Base-by-base conservation (phyloP, 2,113 vertebrate species). In the Camelus bactrianus region DNA sequence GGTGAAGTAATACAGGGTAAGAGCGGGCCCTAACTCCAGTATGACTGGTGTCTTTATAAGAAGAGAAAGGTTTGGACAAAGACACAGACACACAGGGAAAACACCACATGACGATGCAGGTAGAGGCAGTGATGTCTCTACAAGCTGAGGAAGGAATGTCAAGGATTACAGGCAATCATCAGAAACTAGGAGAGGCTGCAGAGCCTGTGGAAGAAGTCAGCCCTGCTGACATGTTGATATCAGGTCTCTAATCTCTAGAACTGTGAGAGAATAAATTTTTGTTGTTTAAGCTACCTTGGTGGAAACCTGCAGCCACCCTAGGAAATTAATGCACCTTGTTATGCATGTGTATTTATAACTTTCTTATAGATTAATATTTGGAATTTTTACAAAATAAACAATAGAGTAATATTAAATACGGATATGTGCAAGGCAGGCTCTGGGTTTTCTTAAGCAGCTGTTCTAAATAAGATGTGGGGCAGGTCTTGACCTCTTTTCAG, bases 301-400 rank as follows among this genome's bases (percentile, higher is more conserved):
- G 38, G 28, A 46, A 10, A 30, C 70, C 91, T 88, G 24, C 42
- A 69, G 8, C 58, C 52, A 46, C 20, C 19, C 3, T 58, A 58
- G 76, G 32, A 93, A 96, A 88, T 56, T 62, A 58, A 83, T 62
- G 50, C 3, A 17, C 14, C 6, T 2, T 80, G 62, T n/a, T 62
- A 56, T 35, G 8, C 1, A 22, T 4, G 1, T n/a, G 2, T 64
- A 5, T 38, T 4, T 50, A 9, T 28, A 89, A 67, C 2, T 75
- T 92, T 22, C 50, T 22, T 52, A 58, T n/a, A 84, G 62, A 42
- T 32, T 48, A n/a, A 8, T 73, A 70, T 19, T 92, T 79, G n/a
- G 30, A 89, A 76, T 64, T 93, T 95, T 19, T 86, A 16, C 15
- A 85, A 92, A 75, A 70, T 72, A 90, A 95, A 50, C 17, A 87